Conservation (phyloP, 1,140 invertebrate genomes). For the Cyphomyrmex costatus region DNA sequence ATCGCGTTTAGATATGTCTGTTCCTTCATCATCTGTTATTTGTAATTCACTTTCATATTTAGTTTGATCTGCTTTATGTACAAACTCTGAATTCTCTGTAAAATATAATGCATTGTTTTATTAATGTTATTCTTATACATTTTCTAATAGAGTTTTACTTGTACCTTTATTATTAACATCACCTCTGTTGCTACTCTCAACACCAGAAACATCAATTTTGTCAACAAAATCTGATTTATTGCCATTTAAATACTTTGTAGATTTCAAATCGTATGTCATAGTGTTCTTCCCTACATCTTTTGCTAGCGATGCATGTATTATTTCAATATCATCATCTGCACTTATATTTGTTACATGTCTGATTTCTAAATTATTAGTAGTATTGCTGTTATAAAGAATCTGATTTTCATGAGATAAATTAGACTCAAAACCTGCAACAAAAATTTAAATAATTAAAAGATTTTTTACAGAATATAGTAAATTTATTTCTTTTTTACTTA, state of each 20-base stretch:
- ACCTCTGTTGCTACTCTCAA: not conserved
- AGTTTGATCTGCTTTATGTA: not conserved
- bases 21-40: constrained; percentile 57
- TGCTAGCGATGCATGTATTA: constrained; percentile 56
- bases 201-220: not conserved
- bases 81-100: not conserved
- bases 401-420: not conserved
- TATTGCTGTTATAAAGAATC: not conserved
- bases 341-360: not conserved
- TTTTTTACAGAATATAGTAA: not conserved
- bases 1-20: not conserved
- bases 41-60: constrained; percentile 56
- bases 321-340: constrained; percentile 68
- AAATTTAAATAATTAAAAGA: constrained; percentile 17
- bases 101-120: not conserved
- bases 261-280: not conserved
- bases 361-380: not conserved
- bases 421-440: constrained; percentile 18
- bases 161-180: not conserved
- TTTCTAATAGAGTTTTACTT: not conserved
- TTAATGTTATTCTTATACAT: not conserved
- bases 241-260: not conserved
- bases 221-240: not conserved
- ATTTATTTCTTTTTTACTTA: not conserved
- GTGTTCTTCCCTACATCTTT: not conserved